These are phyloP conservation scores for Apeltes quadracus DNA, from an alignment of 2,113 vertebrate species.

Conservation along the genomic window DNA sequence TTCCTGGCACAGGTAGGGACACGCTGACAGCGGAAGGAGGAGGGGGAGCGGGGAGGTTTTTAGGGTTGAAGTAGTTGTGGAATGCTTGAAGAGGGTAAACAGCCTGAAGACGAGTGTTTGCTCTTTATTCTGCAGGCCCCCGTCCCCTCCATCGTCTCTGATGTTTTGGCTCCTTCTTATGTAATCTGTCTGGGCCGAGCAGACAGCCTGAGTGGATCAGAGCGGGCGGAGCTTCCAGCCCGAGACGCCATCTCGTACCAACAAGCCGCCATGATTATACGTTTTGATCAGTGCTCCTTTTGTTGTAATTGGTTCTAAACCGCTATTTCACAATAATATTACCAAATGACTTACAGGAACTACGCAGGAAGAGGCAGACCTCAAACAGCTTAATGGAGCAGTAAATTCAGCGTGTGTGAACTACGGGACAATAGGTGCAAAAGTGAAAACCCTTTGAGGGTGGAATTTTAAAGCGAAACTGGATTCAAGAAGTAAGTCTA, in stretches of 20 bases:
- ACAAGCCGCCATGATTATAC: constrained; percentile 41
- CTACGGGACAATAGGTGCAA: too few species aligned
- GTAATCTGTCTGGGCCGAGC: constrained; percentile 67
- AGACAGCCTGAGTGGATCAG: constrained; percentile 44
- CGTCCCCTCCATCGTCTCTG: constrained; percentile 40
- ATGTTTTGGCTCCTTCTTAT: constrained; percentile 67
- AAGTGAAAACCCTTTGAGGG: neutral
- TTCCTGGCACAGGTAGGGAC: constrained; percentile 66
- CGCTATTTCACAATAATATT: neutral
- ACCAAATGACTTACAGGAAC: neutral
- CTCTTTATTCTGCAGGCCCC: constrained; percentile 43
- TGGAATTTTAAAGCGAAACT: constrained; percentile 12
- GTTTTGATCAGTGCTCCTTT: constrained; percentile 51
- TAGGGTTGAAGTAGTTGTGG: constrained; percentile 18
- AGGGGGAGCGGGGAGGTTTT: constrained; percentile 9
- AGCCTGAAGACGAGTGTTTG: constrained; percentile 18
- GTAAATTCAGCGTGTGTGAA: neutral
- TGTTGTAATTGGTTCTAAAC: constrained; percentile 18
- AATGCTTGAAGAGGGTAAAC: constrained; percentile 24
- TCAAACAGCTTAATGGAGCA: neutral
- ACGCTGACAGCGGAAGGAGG: constrained; percentile 37
- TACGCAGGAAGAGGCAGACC: neutral
- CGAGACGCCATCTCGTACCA: constrained; percentile 27
- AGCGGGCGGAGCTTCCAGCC: constrained; percentile 44
- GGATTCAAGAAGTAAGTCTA: neutral